Evolutionary conservation across 2,113 vertebrate species (phyloP).

Genomic region (Calyptomena viridis): DNA sequence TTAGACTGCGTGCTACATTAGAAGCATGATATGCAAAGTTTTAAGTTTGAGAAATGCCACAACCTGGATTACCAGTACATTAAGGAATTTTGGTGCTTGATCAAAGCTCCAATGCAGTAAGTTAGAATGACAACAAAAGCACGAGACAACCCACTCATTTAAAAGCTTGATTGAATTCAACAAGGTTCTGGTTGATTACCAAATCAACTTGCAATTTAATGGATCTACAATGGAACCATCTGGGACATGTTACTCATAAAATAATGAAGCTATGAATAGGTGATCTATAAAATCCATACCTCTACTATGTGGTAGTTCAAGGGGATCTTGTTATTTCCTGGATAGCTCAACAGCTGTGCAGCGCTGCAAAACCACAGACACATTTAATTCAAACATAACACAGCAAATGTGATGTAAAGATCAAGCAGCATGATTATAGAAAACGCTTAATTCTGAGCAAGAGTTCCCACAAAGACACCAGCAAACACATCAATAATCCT

Average conservation of each 20-base stretch:
- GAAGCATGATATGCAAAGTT: background rate
- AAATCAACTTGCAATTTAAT: background rate
- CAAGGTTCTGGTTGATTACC: background rate
- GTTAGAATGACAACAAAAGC: background rate
- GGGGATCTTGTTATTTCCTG: constrained; percentile 96
- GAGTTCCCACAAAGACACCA: background rate
- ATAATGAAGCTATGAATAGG: background rate
- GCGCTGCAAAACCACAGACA: constrained; percentile 75
- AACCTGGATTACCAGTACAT: background rate
- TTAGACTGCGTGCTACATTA: background rate
- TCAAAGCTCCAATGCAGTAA: background rate
- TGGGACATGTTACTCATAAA: background rate
- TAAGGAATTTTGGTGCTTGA: background rate
- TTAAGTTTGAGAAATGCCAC: background rate
- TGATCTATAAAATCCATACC: constrained; percentile 73
- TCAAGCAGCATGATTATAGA: background rate
- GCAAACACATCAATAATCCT: background rate
- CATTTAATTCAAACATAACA: background rate
- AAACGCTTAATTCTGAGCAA: background rate
- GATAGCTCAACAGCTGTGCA: constrained; percentile 95
- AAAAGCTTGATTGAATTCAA: background rate
- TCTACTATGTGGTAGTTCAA: constrained; percentile 99
- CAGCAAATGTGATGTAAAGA: background rate
- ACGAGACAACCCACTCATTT: background rate
- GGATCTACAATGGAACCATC: background rate